Conservation (phyloP, 2,113 vertebrate species). For the Haliaeetus leucogaster region DNA sequence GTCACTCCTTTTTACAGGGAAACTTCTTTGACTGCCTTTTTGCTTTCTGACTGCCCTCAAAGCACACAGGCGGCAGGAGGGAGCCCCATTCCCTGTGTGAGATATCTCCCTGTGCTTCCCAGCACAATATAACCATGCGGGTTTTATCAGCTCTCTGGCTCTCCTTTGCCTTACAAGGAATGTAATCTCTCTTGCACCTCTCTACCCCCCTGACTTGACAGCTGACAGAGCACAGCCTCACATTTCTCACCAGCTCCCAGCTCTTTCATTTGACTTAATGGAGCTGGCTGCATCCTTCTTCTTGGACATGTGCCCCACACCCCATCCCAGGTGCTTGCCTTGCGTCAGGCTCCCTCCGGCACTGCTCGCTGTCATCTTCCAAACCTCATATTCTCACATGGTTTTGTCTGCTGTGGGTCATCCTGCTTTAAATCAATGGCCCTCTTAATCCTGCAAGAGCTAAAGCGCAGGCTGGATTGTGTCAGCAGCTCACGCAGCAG, state of each 20-base stretch:
- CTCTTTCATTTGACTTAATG: background rate
- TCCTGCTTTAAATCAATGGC: background rate
- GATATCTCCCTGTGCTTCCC: background rate
- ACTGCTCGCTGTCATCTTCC: background rate
- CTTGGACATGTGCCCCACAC: fast-evolving
- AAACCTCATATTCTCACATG: background rate
- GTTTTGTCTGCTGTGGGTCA: background rate
- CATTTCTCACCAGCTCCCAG: constrained; percentile 4
- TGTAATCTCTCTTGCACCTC: background rate
- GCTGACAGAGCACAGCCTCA: constrained; percentile 62
- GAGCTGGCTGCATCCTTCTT: background rate
- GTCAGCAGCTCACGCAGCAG: background rate
- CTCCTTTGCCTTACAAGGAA: constrained; percentile 67
- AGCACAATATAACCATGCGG: fast-evolving
- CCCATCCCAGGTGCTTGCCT: background rate
- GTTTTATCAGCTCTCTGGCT: constrained; percentile 36
- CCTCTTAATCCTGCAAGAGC: background rate
- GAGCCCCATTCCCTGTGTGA: background rate
- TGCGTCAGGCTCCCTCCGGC: background rate
- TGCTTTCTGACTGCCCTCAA: background rate
- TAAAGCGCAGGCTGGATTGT: background rate
- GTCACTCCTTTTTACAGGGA: background rate
- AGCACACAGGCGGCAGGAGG: background rate
- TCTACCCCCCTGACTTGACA: constrained; percentile 57
- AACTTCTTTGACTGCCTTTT: background rate